phyloP scores from a whole-genome alignment of 2,797 vertebrate genomes.

The Leucoraja ocellata region DNA sequence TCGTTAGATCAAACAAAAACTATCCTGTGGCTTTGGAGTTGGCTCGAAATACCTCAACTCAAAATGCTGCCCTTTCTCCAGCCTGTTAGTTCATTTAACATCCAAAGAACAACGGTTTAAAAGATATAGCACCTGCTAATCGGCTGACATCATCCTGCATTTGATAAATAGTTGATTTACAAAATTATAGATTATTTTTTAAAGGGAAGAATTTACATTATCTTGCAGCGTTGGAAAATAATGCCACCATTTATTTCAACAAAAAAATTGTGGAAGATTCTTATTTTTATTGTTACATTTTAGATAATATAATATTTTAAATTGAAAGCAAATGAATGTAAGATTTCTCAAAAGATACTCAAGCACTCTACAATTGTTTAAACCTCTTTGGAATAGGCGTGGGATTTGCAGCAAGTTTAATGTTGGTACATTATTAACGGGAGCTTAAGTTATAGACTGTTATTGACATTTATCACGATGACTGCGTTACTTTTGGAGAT shows the following conservation, averaged over 20 bases:
- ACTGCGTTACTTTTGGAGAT: not conserved
- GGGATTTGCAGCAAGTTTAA: not conserved
- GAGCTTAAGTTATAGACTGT: not conserved
- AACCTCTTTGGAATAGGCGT: no score
- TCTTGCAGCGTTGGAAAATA: not conserved
- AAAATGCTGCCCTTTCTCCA: not conserved
- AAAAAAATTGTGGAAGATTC: not conserved
- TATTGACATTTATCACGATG: not conserved
- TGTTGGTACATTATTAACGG: not conserved
- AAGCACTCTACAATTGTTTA: not conserved
- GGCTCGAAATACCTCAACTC: not conserved
- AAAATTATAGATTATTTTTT: not conserved
- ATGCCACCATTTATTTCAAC: not conserved
- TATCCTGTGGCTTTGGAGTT: not conserved
- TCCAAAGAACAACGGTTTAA: not conserved
- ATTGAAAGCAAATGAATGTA: constrained; percentile 15
- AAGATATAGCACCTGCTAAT: not conserved
- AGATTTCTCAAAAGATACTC: not conserved
- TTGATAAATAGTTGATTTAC: not conserved
- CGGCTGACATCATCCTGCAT: not conserved
- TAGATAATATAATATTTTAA: not conserved
- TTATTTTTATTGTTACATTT: constrained; percentile 10
- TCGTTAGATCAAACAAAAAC: not conserved
- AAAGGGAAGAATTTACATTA: not conserved
- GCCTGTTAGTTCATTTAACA: not conserved